phyloP scores from a whole-genome alignment of 2,888 invertebrate species.

The Agrochola lota region DNA sequence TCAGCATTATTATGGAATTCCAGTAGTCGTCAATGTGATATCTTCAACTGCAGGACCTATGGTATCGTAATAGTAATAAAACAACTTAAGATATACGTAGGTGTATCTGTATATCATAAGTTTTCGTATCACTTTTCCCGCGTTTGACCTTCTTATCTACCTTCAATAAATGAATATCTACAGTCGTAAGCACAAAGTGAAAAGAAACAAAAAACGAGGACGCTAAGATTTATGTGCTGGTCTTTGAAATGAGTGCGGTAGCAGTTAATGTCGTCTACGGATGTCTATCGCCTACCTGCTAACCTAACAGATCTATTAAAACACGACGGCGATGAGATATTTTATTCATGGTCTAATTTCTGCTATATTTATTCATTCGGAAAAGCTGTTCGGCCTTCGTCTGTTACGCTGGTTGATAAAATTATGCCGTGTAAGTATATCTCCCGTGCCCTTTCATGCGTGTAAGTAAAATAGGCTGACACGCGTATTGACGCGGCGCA shows the following conservation, averaged over 20 bases:
- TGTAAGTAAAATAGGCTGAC: conserved; percentile 58
- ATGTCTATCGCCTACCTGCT: conserved; percentile 22
- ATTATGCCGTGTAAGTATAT: conserved; percentile 48
- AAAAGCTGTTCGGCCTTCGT: conserved; percentile 49
- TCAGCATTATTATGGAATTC: background rate
- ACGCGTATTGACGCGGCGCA: conserved; percentile 44
- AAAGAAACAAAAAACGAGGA: conserved; percentile 49
- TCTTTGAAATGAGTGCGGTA: conserved; percentile 27
- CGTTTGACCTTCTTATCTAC: conserved; percentile 22
- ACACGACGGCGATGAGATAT: conserved; percentile 32
- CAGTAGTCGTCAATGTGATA: background rate
- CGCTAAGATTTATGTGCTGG: conserved; percentile 40
- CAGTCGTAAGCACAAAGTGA: conserved; percentile 45
- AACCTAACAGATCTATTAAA: conserved; percentile 44
- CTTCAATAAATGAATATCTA: conserved; percentile 46
- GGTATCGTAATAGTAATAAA: background rate
- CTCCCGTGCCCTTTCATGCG: conserved; percentile 47
- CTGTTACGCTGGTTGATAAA: conserved; percentile 46
- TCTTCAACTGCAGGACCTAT: background rate
- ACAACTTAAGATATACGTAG: too few relatives aligned
- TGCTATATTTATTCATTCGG: conserved; percentile 53
- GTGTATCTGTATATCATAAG: background rate
- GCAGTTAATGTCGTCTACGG: conserved; percentile 34
- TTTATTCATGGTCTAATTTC: conserved; percentile 54
- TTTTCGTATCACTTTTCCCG: conserved; percentile 4